Base-by-base conservation (phyloP, 1,140 invertebrate species). In the Hyles vespertilio region DNA sequence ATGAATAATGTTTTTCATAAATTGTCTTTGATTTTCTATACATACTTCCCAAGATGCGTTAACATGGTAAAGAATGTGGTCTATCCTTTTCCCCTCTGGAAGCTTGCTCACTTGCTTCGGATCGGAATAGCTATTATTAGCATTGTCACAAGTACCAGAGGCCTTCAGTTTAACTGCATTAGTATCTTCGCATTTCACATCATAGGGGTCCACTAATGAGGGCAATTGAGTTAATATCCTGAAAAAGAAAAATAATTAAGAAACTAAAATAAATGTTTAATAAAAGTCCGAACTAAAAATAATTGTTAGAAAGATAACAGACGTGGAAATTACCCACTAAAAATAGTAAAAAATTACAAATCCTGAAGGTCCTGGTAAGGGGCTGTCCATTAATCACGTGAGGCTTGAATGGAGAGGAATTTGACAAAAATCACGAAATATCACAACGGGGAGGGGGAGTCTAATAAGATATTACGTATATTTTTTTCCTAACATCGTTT, bases 71-170 rank as follows among this genome's bases (percentile, higher is more conserved):
- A 98, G 87, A 62, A 98, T 95, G 81, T 98, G 96, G 90, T 99
- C 98, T 64, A 99, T 96, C 58, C 97, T 91, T 75, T 96, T 96
- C 32, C 97, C 97, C 52, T 93, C 83, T 3, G 95, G 94, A 67
- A 90, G 88, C 5, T 87, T 85, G 50, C 89, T 90, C 7, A 92
- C 84, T 34, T 90, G 63, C 48, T 87, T 89, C 4, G 77, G 60
- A 36, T 90, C 81, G 2, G 96, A 95, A 77, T 98, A 98, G 67
- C 93, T 95, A 81, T 99, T 99, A 51, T 93, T 92, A 40, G 93
- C 91, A 81, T 93, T 93, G 72, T 97, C 95, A 84, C 93, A 94
- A 36, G 98, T 98, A 46, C 94, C 92, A 46, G 64, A 57, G 0
- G 72, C 49, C 55, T 79, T 77, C 2, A 48, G 40, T 33, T 76